These are phyloP conservation scores for Ctenochaetus hawaiiensis DNA, from an alignment of 2,797 vertebrate species.

Conservation along the genomic window DNA sequence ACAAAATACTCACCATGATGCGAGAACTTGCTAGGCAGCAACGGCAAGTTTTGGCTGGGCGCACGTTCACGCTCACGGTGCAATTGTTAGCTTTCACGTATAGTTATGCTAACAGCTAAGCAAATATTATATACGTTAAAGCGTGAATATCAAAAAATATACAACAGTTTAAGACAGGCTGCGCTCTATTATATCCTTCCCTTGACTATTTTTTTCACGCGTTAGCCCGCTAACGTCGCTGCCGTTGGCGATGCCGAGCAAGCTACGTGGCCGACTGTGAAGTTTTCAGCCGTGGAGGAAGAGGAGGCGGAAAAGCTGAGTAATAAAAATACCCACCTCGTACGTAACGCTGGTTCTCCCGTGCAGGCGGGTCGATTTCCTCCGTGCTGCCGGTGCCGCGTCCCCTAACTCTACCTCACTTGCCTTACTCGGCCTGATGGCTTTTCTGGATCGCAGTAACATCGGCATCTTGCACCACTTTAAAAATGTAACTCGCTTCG, in stretches of 20 bases:
- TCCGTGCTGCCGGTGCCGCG: neutral
- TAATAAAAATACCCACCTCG: constrained; percentile 75
- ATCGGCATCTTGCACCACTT: constrained; percentile 64
- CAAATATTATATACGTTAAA: neutral
- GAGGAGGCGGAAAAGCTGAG: constrained; percentile 81
- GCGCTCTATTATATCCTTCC: neutral
- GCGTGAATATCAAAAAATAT: too few relatives aligned
- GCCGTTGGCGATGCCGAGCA: constrained; percentile 43
- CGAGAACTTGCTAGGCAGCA: too few relatives aligned
- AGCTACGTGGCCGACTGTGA: constrained; percentile 79
- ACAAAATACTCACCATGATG: too few relatives aligned
- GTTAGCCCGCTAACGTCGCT: constrained; percentile 39
- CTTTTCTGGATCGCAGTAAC: constrained; percentile 63
- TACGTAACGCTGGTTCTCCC: neutral
- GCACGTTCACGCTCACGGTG: too few relatives aligned
- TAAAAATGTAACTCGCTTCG: constrained; percentile 26
- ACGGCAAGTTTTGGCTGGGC: too few relatives aligned
- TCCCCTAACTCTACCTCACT: neutral
- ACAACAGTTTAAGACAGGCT: neutral
- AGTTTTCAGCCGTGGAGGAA: constrained; percentile 68
- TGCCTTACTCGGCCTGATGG: neutral
- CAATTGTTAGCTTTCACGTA: constrained; percentile 2
- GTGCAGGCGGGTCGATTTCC: constrained; percentile 58
- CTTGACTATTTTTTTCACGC: neutral
- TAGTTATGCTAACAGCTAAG: constrained; percentile 12